Conservation (phyloP, 1,140 invertebrate genomes). For the Linepithema humile region DNA sequence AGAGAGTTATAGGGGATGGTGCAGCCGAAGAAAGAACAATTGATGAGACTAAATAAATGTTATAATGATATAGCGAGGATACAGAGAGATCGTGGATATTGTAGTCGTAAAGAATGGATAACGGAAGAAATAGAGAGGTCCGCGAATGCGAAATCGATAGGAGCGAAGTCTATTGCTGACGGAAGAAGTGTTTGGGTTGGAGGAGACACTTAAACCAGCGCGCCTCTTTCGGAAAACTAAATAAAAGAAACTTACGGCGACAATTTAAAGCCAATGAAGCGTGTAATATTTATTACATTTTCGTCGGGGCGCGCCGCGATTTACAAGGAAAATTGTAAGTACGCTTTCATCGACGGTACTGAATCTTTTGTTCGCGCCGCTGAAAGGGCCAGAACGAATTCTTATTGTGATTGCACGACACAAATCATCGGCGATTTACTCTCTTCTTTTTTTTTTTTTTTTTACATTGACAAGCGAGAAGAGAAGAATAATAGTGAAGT, state of each 20-base stretch:
- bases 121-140: constrained; percentile 15
- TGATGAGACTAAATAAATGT: not conserved
- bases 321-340: constrained; percentile 54
- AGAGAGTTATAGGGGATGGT: not conserved
- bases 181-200: not conserved
- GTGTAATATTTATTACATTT: constrained; percentile 7
- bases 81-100: constrained; percentile 4
- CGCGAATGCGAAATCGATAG: constrained; percentile 46
- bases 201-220: not conserved
- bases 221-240: not conserved
- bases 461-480: constrained; percentile 2
- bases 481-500: constrained; percentile 31
- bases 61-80: not conserved
- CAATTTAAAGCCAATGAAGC: constrained; percentile 21
- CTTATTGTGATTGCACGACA: constrained; percentile 43
- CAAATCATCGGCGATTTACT: constrained; percentile 27
- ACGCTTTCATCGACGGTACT: constrained; percentile 20
- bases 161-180: constrained; percentile 18
- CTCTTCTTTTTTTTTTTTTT: not conserved
- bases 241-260: constrained; percentile 12
- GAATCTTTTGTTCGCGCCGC: constrained; percentile 29
- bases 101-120: not conserved
- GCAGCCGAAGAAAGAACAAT: not conserved
- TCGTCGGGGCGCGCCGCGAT: constrained; percentile 3
- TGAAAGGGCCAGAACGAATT: constrained; percentile 30